Base-by-base conservation (phyloP, 92 coral and sea anemone genomes). In the Meandrina meandrites region DNA sequence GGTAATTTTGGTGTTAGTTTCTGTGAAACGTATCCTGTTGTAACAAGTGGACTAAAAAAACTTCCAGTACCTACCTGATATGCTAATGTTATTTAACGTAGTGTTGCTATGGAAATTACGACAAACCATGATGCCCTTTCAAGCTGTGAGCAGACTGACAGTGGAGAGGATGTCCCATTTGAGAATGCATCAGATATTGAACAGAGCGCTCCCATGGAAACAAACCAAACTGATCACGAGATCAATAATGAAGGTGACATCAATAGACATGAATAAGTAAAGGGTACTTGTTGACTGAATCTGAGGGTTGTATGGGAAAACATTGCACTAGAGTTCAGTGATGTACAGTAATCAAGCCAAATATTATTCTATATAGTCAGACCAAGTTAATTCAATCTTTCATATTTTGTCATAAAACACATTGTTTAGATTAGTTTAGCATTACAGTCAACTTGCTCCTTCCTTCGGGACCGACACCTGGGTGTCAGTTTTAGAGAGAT, bases 81-180 rank as follows among this genome's bases (percentile, higher is more conserved):
- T 45, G 50, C 50, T 40, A 12, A 73, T 27, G 13, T 76, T 1
- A 60, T 80, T 80, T 67, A 48, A 42, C 40, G 31, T 79, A 91
- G 91, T 80, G 51, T 78, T 73, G 76, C 90, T 16, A 91, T 88
- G 91, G 93, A 90, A 45, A 79, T 88, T 13, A 78, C 77, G 11
- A 42, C 57, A 74, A 35, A 24, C 47, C 31, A 40, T 5, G 53
- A 40, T 5, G 53, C 50, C 14, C 24, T 34, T 54, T 74, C 82
- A 64, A 84, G 88, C 81, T 75, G 81, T 21, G 88, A 77, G 1
- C 82, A 76, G 82, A 45, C 83, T 75, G 82, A 60, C 66, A 72
- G 28, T 35, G 28, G 42, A 36, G 66, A 87, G 34, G 90, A 89
- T 56, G 85, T 45, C 42, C 77, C 78, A 40, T 68, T 47, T 51